Evolutionary conservation across 1,140 invertebrate species (phyloP).

Genomic region (Medauroidea extradentata): DNA sequence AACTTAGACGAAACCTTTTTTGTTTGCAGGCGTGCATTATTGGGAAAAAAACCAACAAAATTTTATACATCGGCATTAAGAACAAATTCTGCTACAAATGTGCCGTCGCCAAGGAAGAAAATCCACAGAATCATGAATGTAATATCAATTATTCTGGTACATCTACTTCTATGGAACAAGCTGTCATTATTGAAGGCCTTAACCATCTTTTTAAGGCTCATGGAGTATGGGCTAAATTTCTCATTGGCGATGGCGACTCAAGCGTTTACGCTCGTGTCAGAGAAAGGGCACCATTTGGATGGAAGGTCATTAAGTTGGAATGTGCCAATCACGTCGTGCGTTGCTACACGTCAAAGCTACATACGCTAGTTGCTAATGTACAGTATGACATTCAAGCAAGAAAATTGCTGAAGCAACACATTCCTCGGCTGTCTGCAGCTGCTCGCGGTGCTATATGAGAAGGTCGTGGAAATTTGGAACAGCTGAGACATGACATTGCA

Average conservation of each 20-base stretch:
- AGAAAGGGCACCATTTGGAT: too few species aligned
- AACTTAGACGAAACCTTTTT: too few species aligned
- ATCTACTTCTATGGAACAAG: conserved; percentile 39
- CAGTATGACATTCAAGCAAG: neutral
- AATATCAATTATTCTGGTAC: conserved; percentile 33
- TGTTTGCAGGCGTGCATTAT: conserved; percentile 25
- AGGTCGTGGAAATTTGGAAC: neutral
- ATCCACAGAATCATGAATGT: conserved; percentile 25
- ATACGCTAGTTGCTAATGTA: neutral
- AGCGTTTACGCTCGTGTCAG: conserved; percentile 26
- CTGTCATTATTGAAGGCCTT: conserved; percentile 42
- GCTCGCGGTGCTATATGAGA: neutral
- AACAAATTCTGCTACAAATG: conserved; percentile 42
- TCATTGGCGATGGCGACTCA: conserved; percentile 45
- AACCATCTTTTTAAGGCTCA: conserved; percentile 32
- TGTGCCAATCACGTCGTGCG: conserved; percentile 11
- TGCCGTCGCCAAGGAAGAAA: conserved; percentile 15
- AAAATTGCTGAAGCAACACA: neutral
- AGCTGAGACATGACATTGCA: neutral
- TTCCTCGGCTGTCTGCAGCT: conserved; percentile 1
- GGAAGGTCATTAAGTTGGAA: conserved; percentile 3
- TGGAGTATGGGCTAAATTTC: conserved; percentile 34
- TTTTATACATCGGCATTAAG: conserved; percentile 38
- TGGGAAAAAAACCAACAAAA: conserved; percentile 34
- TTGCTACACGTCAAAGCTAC: neutral